A percentile compares a stretch with the other conserved stretches of the same genome.
phyloP scores from a whole-genome alignment of 2,113 vertebrate species.

The Cephalopterus ornatus region DNA sequence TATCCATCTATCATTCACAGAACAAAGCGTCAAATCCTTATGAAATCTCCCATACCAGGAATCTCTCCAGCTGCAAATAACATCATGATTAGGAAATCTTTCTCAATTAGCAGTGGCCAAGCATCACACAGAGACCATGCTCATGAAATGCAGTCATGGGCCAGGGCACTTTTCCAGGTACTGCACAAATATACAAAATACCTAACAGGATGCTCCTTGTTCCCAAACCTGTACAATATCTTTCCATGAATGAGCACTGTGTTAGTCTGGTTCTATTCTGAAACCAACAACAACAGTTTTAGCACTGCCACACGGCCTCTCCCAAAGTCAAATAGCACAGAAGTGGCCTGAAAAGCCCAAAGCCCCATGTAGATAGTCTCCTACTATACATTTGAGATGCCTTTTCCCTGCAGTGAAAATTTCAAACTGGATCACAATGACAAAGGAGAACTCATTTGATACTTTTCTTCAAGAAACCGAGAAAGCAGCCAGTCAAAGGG shows the following conservation, averaged over 20 bases:
- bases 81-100: background rate
- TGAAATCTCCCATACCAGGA: background rate
- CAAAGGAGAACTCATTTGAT: background rate
- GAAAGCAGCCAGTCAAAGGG: background rate
- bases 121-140: background rate
- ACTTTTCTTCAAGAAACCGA: background rate
- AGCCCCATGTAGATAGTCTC: fast-evolving
- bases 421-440: background rate
- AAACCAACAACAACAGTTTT: background rate
- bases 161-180: background rate
- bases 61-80: background rate
- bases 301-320: background rate
- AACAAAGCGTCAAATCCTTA: background rate
- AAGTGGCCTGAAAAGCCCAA: background rate
- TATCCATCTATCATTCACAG: fast-evolving
- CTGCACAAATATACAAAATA: background rate
- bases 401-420: background rate
- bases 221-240: background rate
- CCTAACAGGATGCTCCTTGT: background rate
- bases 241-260: background rate
- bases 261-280: background rate
- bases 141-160: background rate
- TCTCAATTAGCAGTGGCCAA: background rate
- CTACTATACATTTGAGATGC: background rate
- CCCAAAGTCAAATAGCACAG: background rate